Evolutionary conservation across 2,888 invertebrate species (phyloP).

Genomic region (Axea sp.): DNA sequence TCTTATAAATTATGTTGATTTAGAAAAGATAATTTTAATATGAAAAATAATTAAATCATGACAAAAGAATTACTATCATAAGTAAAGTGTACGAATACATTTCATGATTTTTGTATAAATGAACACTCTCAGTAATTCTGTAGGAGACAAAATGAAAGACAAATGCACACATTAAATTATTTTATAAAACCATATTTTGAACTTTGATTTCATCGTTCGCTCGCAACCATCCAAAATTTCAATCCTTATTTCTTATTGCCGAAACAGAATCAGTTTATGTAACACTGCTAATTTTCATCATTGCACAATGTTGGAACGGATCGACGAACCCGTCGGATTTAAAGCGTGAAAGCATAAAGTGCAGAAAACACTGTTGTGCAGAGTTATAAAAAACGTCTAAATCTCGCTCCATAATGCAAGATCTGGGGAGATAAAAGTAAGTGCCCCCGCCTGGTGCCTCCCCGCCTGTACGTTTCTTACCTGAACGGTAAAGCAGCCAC

Average conservation of each 20-base stretch:
- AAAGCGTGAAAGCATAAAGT: slow-evolving; percentile 57
- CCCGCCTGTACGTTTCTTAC: slow-evolving; percentile 6
- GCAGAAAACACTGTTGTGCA: slow-evolving; percentile 45
- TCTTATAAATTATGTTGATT: too few species aligned
- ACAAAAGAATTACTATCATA: too few species aligned
- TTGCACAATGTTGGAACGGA: slow-evolving; percentile 49
- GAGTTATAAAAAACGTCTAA: slow-evolving; percentile 63
- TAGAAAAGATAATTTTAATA: too few species aligned
- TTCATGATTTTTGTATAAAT: too few species aligned
- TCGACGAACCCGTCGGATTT: slow-evolving; percentile 37
- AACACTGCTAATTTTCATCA: slow-evolving; percentile 41
- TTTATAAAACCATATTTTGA: too few species aligned
- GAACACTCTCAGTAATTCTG: too few species aligned
- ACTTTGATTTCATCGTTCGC: too few species aligned
- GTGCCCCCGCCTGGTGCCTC: slow-evolving; percentile 33
- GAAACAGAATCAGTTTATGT: slow-evolving; percentile 32
- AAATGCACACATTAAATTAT: too few species aligned
- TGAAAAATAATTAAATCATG: too few species aligned
- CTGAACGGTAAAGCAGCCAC: slow-evolving; percentile 36
- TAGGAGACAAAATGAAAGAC: too few species aligned
- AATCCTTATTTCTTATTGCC: neutral
- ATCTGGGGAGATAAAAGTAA: slow-evolving; percentile 56
- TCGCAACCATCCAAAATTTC: too few species aligned
- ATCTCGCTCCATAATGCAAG: slow-evolving; percentile 66
- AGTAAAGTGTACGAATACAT: too few species aligned